These are phyloP conservation scores for Platycheirus rosarum DNA, from an alignment of 2,888 invertebrate genomes.

Conservation along the genomic window DNA sequence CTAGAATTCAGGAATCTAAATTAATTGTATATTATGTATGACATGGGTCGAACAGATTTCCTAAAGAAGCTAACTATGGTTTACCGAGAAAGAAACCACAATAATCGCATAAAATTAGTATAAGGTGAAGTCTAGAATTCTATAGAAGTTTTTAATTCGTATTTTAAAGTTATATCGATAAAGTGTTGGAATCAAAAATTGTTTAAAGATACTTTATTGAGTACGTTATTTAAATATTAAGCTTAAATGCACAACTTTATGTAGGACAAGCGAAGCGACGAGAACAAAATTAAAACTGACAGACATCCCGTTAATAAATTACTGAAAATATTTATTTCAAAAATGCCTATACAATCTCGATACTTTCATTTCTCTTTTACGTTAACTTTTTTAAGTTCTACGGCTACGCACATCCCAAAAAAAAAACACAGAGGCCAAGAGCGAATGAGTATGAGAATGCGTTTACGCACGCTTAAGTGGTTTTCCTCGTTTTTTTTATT, in stretches of 20 bases:
- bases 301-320: conserved; percentile 17
- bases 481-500: conserved; percentile 4
- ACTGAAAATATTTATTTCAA: conserved; percentile 12
- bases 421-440: conserved; percentile 39
- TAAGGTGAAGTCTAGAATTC: too few relatives aligned
- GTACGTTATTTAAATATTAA: neutral
- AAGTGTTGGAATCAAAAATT: too few relatives aligned
- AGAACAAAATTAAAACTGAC: conserved; percentile 39
- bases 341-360: conserved; percentile 6
- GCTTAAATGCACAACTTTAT: conserved; percentile 46
- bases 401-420: conserved; percentile 48
- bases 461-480: conserved; percentile 42
- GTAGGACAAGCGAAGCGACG: neutral
- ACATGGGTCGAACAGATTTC: too few relatives aligned
- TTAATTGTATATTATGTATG: too few relatives aligned
- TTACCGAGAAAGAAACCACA: too few relatives aligned
- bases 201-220: too few relatives aligned
- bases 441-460: conserved; percentile 27
- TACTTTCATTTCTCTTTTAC: conserved; percentile 43
- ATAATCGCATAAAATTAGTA: too few relatives aligned
- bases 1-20: too few relatives aligned
- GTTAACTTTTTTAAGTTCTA: conserved; percentile 1
- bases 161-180: too few relatives aligned
- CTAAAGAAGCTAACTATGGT: too few relatives aligned
- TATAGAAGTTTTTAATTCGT: too few relatives aligned